Conservation (phyloP, 1,140 invertebrate species). For the Anadara kagoshimensis region DNA sequence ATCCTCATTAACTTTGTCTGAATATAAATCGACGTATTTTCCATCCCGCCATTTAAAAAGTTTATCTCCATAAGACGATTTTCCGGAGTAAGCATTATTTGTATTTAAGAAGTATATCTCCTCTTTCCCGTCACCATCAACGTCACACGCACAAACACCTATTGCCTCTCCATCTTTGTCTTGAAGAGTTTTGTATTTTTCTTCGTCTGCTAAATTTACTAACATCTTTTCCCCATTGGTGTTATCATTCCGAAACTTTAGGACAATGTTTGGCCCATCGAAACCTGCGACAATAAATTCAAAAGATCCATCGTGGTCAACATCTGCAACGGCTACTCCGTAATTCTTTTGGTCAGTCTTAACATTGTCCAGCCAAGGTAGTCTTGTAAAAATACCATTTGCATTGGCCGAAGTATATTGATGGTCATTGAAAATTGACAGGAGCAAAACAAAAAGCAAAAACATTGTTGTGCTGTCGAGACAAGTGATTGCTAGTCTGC, state of each 20-base stretch:
- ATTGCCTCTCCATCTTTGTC: constrained; percentile 43
- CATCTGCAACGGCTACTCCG: constrained; percentile 90
- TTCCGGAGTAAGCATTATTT: constrained; percentile 49
- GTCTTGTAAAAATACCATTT: constrained; percentile 1
- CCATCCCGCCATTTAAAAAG: constrained; percentile 44
- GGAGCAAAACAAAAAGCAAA: no score
- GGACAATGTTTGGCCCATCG: constrained; percentile 30
- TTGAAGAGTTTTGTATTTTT: constrained; percentile 7
- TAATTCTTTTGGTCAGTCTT: constrained; percentile 48
- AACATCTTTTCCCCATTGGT: not conserved
- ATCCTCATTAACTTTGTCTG: constrained; percentile 42
- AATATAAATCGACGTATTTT: constrained; percentile 45
- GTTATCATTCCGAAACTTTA: constrained; percentile 17
- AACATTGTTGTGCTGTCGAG: no score
- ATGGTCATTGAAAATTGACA: no score
- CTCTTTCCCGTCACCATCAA: constrained; percentile 50
- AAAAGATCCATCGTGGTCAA: constrained; percentile 86
- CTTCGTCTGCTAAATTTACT: constrained; percentile 25
- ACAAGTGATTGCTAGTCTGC: no score
- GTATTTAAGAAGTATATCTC: constrained; percentile 56
- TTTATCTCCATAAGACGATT: constrained; percentile 47
- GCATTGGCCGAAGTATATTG: not conserved
- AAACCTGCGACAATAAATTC: constrained; percentile 77
- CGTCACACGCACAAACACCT: constrained; percentile 52
- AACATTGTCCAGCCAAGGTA: constrained; percentile 25